Evolutionary conservation across 2,113 vertebrate species (phyloP).

Genomic region (Osmerus eperlanus): DNA sequence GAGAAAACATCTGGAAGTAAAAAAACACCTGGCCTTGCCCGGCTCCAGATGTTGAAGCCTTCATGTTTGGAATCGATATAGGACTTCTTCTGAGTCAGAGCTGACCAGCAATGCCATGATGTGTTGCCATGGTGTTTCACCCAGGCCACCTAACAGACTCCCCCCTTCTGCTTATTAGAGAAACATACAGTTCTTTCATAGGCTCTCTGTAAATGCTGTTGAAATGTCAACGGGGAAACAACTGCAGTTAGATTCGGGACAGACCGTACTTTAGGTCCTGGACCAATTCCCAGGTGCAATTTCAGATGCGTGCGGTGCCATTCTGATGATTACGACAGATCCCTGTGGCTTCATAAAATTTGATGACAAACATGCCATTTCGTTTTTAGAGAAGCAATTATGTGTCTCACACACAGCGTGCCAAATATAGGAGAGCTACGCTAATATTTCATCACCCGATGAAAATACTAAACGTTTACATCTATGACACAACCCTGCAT

Average conservation of each 20-base stretch:
- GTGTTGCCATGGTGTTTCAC: conserved; percentile 50
- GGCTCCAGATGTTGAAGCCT: too few relatives aligned
- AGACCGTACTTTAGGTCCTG: conserved; percentile 47
- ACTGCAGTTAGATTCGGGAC: not conserved
- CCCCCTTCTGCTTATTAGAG: conserved; percentile 47
- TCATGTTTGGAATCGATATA: too few relatives aligned
- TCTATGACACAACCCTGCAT: too few relatives aligned
- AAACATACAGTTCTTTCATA: conserved; percentile 33
- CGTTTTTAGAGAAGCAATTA: too few relatives aligned
- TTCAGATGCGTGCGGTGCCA: conserved; percentile 43
- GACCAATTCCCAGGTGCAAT: conserved; percentile 46
- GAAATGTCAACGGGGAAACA: not conserved
- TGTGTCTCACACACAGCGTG: too few relatives aligned
- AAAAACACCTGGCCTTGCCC: too few relatives aligned
- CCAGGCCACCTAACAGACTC: conserved; percentile 36
- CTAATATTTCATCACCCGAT: too few relatives aligned
- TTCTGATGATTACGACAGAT: conserved; percentile 61
- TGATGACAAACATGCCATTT: too few relatives aligned
- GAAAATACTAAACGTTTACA: too few relatives aligned
- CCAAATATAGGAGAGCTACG: too few relatives aligned
- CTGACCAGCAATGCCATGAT: conserved; percentile 32
- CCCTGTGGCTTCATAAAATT: conserved; percentile 51
- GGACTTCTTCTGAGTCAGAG: not conserved
- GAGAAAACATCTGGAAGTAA: too few relatives aligned
- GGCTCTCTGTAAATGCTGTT: conserved; percentile 1